These are phyloP conservation scores for Hozukius guyotensis DNA, from an alignment of 2,797 vertebrate genomes.

Conservation along the genomic window DNA sequence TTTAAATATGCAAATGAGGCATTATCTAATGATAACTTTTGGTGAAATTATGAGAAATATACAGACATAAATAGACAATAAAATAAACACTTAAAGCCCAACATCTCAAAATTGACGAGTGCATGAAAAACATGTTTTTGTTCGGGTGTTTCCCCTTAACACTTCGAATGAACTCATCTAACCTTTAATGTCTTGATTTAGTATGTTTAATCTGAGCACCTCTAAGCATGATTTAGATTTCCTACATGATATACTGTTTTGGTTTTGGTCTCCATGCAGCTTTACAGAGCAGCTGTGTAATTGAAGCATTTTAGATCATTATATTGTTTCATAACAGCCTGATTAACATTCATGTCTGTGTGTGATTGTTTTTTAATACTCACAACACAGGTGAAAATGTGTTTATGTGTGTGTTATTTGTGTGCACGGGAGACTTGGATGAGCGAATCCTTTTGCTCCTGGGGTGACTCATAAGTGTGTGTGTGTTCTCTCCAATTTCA, in stretches of 20 bases:
- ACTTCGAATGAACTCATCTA: no score
- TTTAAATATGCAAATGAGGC: no score
- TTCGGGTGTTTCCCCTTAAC: no score
- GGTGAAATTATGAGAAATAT: no score
- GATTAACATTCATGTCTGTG: constrained; percentile 4
- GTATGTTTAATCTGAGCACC: not conserved
- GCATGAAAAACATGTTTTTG: no score
- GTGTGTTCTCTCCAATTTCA: constrained; percentile 28
- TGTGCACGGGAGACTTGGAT: not conserved
- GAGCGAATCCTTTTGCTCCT: constrained; percentile 22
- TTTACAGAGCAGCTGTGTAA: not conserved
- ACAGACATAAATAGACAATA: no score
- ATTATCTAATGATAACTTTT: no score
- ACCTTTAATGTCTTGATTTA: no score
- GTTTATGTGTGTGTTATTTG: not conserved
- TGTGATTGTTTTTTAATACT: constrained; percentile 13
- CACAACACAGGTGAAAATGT: not conserved
- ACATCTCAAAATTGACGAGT: no score
- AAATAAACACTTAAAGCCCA: no score
- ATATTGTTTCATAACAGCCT: constrained; percentile 21
- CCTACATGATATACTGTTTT: not conserved
- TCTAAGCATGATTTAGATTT: not conserved
- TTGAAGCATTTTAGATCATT: constrained; percentile 5
- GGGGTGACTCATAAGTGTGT: constrained; percentile 38
- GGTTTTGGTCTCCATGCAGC: not conserved